Conservation (phyloP, 2,888 invertebrate genomes). For the Tipula lateralis region DNA sequence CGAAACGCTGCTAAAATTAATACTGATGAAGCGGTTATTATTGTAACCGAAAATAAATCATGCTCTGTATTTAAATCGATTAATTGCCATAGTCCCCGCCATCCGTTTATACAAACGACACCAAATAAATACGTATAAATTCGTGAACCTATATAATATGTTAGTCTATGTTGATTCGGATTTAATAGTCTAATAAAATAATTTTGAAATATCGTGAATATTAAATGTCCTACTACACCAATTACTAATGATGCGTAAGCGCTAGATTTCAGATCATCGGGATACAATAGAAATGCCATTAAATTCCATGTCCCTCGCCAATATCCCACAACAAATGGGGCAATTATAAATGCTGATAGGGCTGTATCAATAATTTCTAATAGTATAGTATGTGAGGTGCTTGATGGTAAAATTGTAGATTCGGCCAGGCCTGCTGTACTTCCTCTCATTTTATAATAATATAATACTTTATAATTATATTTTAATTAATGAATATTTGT, state of each 20-base stretch:
- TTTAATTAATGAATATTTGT: background rate
- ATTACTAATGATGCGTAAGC: constrained; percentile 63
- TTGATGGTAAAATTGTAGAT: constrained; percentile 26
- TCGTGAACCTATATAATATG: constrained; percentile 66
- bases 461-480: background rate
- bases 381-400: constrained; percentile 49
- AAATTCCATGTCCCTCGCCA: constrained; percentile 85
- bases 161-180: constrained; percentile 63
- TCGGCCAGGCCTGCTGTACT: constrained; percentile 36
- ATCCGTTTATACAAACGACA: constrained; percentile 78
- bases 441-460: constrained; percentile 36
- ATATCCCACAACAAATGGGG: constrained; percentile 77
- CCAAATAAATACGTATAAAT: constrained; percentile 71
- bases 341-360: constrained; percentile 67
- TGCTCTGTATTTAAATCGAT: constrained; percentile 67
- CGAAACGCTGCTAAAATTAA: constrained; percentile 64
- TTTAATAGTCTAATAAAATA: constrained; percentile 56
- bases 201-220: constrained; percentile 65
- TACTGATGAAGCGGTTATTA: constrained; percentile 62
- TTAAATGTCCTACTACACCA: constrained; percentile 65
- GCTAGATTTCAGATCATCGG: constrained; percentile 57
- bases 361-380: constrained; percentile 66
- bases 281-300: constrained; percentile 67
- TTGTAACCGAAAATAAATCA: constrained; percentile 55
- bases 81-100: constrained; percentile 76